Evolutionary conservation across 1,140 invertebrate genomes (phyloP), one percentile per base, ranked within the genome.

Genomic region (Epicauta chinensis): DNA sequence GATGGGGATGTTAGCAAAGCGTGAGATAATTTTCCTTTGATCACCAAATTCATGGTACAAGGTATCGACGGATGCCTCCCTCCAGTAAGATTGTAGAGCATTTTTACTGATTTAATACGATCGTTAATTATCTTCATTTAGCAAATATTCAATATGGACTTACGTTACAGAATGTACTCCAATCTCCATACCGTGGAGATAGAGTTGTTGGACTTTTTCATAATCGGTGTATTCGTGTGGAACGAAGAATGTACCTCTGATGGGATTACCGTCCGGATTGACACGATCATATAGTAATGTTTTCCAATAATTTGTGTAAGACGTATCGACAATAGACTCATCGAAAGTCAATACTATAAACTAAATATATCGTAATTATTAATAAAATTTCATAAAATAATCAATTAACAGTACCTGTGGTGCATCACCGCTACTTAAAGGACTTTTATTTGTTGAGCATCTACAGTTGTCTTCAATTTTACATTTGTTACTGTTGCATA

Each of bases 191-290:
- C 84, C 84, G 7, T 70, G 62, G 38, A 75, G 71, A 59, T 82
- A 82, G 0, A 87, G 63, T 46, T 84, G 72, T 45, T 84, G 78
- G 10, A 86, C 62, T 56, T 73, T 59, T 16, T 71, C 67, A 56
- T 87, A 88, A 66, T 87, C 78, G 0, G 82, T 83, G 58, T 83
- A 85, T 55, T 86, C 81, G 59, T 87, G 81, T 9, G 77, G 79
- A 2, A 86, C 72, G 63, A 81, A 88, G 67, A 84, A 83, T 0
- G 84, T 87, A 16, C 74, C 75, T 2, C 75, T 68, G 1, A 78
- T 75, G 1, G 75, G 73, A 50, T 82, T 84, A 7, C 75, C 75
- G 68, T 89, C 83, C 1, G 78, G 79, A 72, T 83, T 79, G 34
- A 9, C 61, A 0, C 83, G 64, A 4, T 73, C 74, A 43, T 78